Conservation (phyloP, 2,113 vertebrate species). For the Labeo rohita region DNA sequence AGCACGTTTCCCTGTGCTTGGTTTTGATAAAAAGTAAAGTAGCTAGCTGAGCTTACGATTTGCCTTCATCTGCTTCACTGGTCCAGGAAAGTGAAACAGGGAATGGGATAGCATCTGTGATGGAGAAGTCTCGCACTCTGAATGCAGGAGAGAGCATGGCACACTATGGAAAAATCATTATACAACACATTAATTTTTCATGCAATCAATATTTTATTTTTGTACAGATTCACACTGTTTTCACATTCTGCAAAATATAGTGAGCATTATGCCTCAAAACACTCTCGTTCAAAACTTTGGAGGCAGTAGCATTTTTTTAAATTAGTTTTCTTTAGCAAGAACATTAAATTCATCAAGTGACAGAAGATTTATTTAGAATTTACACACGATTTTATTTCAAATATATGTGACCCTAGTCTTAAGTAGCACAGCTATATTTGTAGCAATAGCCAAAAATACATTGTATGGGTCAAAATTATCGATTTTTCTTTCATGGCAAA, state of each 20-base stretch:
- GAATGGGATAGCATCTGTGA: constrained; percentile 80
- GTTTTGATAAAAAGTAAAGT: neutral
- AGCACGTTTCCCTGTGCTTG: neutral
- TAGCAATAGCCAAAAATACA: too few relatives aligned
- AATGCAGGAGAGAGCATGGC: constrained; percentile 84
- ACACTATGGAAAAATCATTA: constrained; percentile 69
- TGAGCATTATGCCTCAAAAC: neutral
- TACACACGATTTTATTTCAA: neutral
- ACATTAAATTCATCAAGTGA: neutral
- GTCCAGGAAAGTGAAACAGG: constrained; percentile 81
- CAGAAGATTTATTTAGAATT: neutral
- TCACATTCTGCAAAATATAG: neutral
- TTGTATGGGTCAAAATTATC: too few relatives aligned
- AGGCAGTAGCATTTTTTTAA: neutral
- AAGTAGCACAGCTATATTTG: too few relatives aligned
- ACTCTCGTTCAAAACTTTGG: neutral
- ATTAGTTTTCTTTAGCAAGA: neutral
- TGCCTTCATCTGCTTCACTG: constrained; percentile 77
- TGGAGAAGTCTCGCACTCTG: constrained; percentile 83
- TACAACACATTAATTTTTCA: neutral
- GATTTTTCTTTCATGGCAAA: too few relatives aligned
- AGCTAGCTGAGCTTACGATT: constrained; percentile 71
- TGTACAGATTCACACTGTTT: neutral
- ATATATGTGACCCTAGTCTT: neutral
- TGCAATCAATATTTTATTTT: neutral